Percentiles rank a stretch among this genome's conserved stretches.
phyloP scores from a whole-genome alignment of 2,113 vertebrate genomes.

The Strix uralensis region DNA sequence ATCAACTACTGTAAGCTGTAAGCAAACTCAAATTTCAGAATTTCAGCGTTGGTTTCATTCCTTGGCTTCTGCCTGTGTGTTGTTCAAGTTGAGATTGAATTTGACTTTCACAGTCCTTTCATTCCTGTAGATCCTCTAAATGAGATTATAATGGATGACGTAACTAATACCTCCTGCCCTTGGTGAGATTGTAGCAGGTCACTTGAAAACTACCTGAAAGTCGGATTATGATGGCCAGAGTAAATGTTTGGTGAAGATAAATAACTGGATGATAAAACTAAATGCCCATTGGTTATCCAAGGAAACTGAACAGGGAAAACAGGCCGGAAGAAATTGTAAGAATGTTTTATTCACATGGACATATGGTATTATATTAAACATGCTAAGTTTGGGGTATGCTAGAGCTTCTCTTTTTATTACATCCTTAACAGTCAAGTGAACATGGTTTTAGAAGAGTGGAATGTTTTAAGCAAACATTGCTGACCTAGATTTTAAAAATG shows the following conservation, averaged over 20 bases:
- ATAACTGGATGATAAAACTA: background rate
- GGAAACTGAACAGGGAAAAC: background rate
- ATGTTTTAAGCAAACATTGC: slow-evolving; percentile 56
- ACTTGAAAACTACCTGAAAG: background rate
- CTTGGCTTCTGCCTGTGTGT: background rate
- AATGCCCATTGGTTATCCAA: background rate
- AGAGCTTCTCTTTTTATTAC: background rate
- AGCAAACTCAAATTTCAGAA: background rate
- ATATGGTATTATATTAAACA: background rate
- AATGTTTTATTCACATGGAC: background rate
- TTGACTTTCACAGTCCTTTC: background rate
- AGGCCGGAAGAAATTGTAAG: background rate
- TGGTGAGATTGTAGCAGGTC: background rate
- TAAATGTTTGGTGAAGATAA: slow-evolving; percentile 38
- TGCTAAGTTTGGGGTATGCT: background rate
- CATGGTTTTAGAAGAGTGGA: slow-evolving; percentile 23
- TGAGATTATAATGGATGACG: background rate
- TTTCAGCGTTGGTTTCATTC: background rate
- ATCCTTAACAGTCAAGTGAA: slow-evolving; percentile 33
- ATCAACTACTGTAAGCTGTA: background rate
- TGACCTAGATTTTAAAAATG: slow-evolving; percentile 65
- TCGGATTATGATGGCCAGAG: background rate
- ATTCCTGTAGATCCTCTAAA: background rate
- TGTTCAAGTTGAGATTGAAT: background rate
- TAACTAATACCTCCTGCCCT: background rate